Percentiles rank a stretch among this genome's conserved stretches.
Conservation (phyloP, 1,140 invertebrate species). For the Brachionus sp. region DNA sequence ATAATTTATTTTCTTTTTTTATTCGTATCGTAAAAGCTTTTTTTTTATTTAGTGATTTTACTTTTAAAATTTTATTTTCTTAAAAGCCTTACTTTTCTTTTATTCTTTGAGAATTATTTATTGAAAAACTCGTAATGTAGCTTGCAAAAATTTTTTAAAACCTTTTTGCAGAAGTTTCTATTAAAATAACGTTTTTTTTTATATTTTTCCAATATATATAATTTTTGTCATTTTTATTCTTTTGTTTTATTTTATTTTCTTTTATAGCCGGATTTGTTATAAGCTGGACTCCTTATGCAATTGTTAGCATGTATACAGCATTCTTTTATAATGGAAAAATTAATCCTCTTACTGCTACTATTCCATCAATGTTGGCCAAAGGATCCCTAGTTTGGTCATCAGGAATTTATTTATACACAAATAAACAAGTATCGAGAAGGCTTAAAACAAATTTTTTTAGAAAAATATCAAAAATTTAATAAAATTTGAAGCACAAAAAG, state of each 20-base stretch:
- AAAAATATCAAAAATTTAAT: too few species aligned
- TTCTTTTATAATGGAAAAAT: not conserved
- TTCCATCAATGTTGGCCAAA: conserved; percentile 44
- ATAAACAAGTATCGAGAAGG: not conserved
- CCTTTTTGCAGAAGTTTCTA: not conserved
- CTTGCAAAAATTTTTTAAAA: too few species aligned
- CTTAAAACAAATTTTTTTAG: conserved; percentile 2
- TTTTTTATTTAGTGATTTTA: too few species aligned
- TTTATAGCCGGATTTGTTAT: not conserved
- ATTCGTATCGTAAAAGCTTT: too few species aligned
- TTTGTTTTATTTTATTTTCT: not conserved
- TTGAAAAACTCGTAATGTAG: too few species aligned
- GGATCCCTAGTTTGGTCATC: conserved; percentile 9
- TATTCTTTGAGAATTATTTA: too few species aligned
- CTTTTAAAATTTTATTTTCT: too few species aligned
- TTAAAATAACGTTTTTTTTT: not conserved
- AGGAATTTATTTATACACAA: conserved; percentile 19
- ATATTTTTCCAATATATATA: not conserved
- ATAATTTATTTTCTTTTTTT: too few species aligned
- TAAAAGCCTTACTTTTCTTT: too few species aligned
- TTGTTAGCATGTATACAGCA: conserved; percentile 32
- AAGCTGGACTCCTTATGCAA: conserved; percentile 41
- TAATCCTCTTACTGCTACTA: not conserved
- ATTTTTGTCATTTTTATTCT: too few species aligned
- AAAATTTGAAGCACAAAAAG: not conserved